phyloP scores from a whole-genome alignment of 2,888 invertebrate genomes.

The Stenodema calcarata region DNA sequence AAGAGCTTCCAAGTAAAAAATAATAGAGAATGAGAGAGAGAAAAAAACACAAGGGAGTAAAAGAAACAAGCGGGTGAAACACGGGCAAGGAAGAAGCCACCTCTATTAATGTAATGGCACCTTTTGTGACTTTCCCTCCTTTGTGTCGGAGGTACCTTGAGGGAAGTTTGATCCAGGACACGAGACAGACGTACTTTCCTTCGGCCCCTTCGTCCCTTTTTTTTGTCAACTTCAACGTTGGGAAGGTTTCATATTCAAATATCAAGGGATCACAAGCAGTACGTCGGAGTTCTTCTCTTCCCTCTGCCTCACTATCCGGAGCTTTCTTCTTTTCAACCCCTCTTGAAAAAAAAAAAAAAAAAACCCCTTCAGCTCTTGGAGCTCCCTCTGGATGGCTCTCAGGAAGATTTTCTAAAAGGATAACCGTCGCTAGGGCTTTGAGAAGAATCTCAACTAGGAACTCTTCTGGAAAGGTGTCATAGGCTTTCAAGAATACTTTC shows the following conservation, averaged over 20 bases:
- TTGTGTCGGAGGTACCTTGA: background rate
- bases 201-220: background rate
- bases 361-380: background rate
- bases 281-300: background rate
- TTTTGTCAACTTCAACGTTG: background rate
- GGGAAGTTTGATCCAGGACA: background rate
- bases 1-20: background rate
- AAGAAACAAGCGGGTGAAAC: background rate
- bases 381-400: background rate
- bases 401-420: background rate
- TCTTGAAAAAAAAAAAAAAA: background rate
- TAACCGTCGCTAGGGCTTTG: background rate
- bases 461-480: background rate
- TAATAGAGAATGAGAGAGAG: background rate
- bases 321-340: background rate
- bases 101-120: conserved; percentile 35
- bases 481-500: background rate
- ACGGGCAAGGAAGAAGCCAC: conserved; percentile 14
- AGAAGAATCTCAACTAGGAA: background rate
- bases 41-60: too few species aligned
- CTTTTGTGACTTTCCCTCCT: conserved; percentile 21
- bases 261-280: conserved; percentile 1
- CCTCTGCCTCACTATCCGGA: background rate
- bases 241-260: conserved; percentile 11
- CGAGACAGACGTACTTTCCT: background rate